These are phyloP conservation scores for Cheilinus undulatus DNA, from an alignment of 2,113 vertebrate species.

Conservation along the genomic window DNA sequence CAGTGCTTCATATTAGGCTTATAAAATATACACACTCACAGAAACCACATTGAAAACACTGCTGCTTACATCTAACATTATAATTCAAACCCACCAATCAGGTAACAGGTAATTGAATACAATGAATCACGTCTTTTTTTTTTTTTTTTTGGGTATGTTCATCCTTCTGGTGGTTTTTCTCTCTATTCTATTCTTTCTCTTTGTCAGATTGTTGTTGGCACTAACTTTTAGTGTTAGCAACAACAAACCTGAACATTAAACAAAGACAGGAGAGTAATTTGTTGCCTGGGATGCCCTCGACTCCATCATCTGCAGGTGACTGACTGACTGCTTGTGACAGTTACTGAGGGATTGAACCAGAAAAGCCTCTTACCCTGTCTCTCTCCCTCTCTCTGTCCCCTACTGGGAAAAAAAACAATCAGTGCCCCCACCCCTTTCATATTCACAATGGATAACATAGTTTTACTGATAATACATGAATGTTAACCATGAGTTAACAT, in stretches of 20 bases:
- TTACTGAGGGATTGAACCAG: slow-evolving; percentile 80
- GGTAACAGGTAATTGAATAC: background rate
- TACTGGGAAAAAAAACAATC: slow-evolving; percentile 1
- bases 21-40: background rate
- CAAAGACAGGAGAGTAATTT: slow-evolving; percentile 47
- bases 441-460: background rate
- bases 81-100: fast-evolving
- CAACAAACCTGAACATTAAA: slow-evolving; percentile 10
- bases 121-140: background rate
- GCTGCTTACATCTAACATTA: background rate
- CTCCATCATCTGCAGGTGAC: slow-evolving; percentile 84
- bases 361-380: slow-evolving; percentile 82
- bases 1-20: background rate
- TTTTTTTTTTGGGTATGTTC: background rate
- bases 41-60: background rate
- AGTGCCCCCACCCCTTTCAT: background rate
- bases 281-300: slow-evolving; percentile 67
- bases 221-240: background rate
- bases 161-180: too few relatives aligned
- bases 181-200: background rate
- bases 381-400: slow-evolving; percentile 26
- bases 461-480: too few relatives aligned
- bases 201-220: background rate
- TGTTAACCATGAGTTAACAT: too few relatives aligned
- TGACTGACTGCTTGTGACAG: slow-evolving; percentile 85